phyloP scores from a whole-genome alignment of 2,797 vertebrate genomes.

The Danionella dracula region DNA sequence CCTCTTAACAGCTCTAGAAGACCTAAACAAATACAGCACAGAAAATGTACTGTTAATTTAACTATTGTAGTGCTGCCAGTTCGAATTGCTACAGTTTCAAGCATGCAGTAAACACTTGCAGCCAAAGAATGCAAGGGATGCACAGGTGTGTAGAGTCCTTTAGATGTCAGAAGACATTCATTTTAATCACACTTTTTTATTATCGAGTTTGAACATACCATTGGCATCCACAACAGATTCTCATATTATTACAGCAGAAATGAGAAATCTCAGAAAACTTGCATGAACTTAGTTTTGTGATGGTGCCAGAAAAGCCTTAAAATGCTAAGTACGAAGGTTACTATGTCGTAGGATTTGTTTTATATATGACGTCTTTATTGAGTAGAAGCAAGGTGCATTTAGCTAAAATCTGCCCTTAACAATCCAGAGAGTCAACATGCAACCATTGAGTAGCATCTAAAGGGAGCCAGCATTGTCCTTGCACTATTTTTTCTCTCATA shows the following conservation, averaged over 20 bases:
- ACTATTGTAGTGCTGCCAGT: too few species aligned
- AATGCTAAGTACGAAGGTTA: background rate
- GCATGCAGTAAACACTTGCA: too few species aligned
- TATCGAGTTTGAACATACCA: too few species aligned
- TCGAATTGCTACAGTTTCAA: too few species aligned
- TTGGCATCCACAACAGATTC: too few species aligned
- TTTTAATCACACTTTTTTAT: too few species aligned
- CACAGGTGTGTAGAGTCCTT: too few species aligned
- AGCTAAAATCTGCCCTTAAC: slow-evolving; percentile 42
- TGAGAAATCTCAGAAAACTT: background rate
- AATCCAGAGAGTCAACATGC: slow-evolving; percentile 35
- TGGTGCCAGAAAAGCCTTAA: background rate
- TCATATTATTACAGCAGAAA: background rate
- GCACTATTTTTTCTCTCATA: background rate
- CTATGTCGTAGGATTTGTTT: slow-evolving; percentile 6
- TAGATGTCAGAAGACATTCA: too few species aligned
- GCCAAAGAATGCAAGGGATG: too few species aligned
- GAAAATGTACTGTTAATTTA: too few species aligned
- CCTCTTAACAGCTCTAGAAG: too few species aligned
- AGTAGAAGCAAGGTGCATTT: slow-evolving; percentile 23
- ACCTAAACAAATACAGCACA: too few species aligned
- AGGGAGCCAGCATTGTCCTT: slow-evolving; percentile 23
- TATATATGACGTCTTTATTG: background rate
- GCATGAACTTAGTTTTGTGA: background rate
- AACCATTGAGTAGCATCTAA: slow-evolving; percentile 34